Evolutionary conservation across 2,888 invertebrate genomes (phyloP).

Genomic region (Cabera pusaria): DNA sequence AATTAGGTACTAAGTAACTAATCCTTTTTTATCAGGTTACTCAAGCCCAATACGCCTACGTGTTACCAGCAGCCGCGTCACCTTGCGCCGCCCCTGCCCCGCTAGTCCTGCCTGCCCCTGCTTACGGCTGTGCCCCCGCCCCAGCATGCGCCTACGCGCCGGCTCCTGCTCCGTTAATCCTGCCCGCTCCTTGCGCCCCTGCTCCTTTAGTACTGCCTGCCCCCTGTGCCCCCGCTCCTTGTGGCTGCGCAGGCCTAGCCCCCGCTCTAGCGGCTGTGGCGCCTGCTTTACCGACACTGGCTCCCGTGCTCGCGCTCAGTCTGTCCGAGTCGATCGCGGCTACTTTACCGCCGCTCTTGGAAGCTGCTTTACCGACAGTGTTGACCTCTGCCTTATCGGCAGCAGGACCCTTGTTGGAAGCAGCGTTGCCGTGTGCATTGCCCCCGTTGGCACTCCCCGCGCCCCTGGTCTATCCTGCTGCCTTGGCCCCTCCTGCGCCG

Average conservation of each 20-base stretch:
- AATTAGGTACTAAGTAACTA: too few species aligned
- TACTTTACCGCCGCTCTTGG: constrained; percentile 46
- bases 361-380: constrained; percentile 43
- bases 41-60: constrained; percentile 27
- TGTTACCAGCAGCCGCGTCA: constrained; percentile 9
- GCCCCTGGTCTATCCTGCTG: constrained; percentile 6
- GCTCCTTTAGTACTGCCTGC: constrained; percentile 19
- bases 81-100: constrained; percentile 8
- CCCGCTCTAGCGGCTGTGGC: constrained; percentile 36
- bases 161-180: constrained; percentile 17
- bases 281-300: constrained; percentile 37
- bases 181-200: constrained; percentile 26
- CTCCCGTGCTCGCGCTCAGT: constrained; percentile 39
- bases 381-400: constrained; percentile 50
- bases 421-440: constrained; percentile 34
- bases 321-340: constrained; percentile 41
- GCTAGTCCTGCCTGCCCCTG: constrained; percentile 4
- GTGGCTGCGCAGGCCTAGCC: constrained; percentile 12
- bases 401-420: constrained; percentile 48
- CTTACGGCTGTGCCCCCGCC: constrained; percentile 9
- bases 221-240: constrained; percentile 17
- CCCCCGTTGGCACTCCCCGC: constrained; percentile 10
- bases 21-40: constrained; percentile 19
- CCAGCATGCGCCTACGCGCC: constrained; percentile 12
- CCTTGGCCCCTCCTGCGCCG: neutral